Evolutionary conservation across 2,888 invertebrate species (phyloP).

Genomic region (Abscondita cerata): DNA sequence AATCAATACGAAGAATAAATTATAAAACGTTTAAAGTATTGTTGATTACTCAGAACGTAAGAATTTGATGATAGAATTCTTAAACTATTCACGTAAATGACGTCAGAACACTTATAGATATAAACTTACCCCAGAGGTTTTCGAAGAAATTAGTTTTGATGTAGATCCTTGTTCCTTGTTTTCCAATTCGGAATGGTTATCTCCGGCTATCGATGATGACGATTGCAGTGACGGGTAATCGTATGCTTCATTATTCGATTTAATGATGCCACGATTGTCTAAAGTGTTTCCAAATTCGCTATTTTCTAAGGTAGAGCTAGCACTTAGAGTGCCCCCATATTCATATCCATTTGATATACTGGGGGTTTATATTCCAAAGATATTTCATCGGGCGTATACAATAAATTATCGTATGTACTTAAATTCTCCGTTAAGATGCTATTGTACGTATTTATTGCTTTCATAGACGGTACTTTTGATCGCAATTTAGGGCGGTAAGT

Average conservation of each 20-base stretch:
- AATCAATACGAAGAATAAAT: too few species aligned
- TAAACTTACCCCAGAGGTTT: constrained; percentile 52
- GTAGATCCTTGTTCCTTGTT: constrained; percentile 54
- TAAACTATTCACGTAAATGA: neutral
- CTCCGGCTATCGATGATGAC: constrained; percentile 43
- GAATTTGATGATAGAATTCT: too few species aligned
- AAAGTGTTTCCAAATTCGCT: constrained; percentile 13
- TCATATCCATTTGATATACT: constrained; percentile 20
- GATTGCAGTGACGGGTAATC: constrained; percentile 50
- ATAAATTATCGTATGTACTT: constrained; percentile 45
- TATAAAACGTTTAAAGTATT: too few species aligned
- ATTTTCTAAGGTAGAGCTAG: constrained; percentile 10
- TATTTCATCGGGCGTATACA: constrained; percentile 46
- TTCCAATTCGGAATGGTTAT: constrained; percentile 45
- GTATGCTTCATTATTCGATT: constrained; percentile 42
- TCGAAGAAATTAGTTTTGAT: constrained; percentile 51
- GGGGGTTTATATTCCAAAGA: constrained; percentile 23
- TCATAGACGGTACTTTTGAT: constrained; percentile 52
- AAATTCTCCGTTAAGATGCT: constrained; percentile 48
- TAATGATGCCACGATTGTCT: constrained; percentile 12
- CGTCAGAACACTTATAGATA: neutral
- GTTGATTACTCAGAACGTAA: too few species aligned
- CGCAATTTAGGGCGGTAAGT: constrained; percentile 45
- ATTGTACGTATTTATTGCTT: constrained; percentile 55
- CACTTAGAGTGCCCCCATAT: constrained; percentile 17